Evolutionary conservation across 2,113 vertebrate genomes (phyloP).

Genomic region (Lagenorhynchus albirostris): DNA sequence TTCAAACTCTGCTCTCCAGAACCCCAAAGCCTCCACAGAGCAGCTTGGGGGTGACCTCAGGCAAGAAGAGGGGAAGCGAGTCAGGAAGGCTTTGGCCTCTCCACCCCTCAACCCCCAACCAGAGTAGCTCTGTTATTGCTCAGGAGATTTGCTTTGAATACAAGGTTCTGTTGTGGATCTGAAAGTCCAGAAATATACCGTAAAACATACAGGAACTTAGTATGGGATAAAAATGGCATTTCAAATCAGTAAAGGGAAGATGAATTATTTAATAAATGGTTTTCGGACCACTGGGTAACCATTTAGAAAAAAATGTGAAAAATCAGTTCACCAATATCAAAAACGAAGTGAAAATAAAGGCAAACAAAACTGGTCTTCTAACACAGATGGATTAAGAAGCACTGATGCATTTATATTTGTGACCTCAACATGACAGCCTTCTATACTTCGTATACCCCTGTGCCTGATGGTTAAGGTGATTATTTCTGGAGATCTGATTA

Average conservation of each 20-base stretch:
- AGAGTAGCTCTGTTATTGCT: not conserved
- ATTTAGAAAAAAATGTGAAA: not conserved
- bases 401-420: not conserved
- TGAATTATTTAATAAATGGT: not conserved
- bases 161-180: not conserved
- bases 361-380: not conserved
- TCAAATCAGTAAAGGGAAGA: not conserved
- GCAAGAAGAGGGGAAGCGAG: not conserved
- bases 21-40: not conserved
- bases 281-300: not conserved
- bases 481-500: not conserved
- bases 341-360: not conserved
- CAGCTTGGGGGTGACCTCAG: not conserved
- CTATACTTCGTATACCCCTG: not conserved
- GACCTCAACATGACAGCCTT: not conserved
- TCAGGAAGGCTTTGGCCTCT: not conserved
- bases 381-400: not conserved
- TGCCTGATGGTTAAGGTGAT: not conserved
- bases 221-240: not conserved
- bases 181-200: not conserved
- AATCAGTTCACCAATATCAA: not conserved
- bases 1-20: not conserved
- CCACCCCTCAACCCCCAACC: no score
- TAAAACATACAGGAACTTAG: not conserved
- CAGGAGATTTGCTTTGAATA: not conserved